Evolutionary conservation across 2,113 vertebrate genomes (phyloP), one percentile per base, ranked within the genome.

Genomic region (Zapus hudsonius): DNA sequence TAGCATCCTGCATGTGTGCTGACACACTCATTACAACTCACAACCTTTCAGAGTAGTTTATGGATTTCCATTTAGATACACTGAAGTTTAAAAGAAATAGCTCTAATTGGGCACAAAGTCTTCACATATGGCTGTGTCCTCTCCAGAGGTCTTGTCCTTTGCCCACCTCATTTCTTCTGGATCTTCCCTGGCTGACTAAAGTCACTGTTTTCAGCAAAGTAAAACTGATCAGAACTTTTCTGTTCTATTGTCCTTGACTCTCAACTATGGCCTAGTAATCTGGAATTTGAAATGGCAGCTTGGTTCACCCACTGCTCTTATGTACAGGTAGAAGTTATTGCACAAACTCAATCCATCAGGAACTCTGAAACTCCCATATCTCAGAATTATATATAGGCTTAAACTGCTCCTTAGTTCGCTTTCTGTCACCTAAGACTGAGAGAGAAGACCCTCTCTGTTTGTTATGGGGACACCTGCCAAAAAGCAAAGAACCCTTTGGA

Each of bases 41-140:
- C 7, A 76, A 20, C 44, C 36, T 63, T 87, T 40, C 63, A 40
- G 36, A 83, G 13, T 75, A 31, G 76, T 15, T 81, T 59, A 64
- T 84, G 55, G 70, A 76, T 66, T 92, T 92, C 79, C 42, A 42
- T 11, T 64, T 79, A 67, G 92, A 86, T 5, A 61, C 57, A 72
- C 9, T 31, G 40, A 75, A 70, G 59, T 70, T 29, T 47, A 88
- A 92, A 87, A 83, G 23, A 73, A 66, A 89, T 47, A 87, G 40
- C 33, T 44, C 70, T 76, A 12, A 55, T 23, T 69, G 33, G 52
- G 47, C 12, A 15, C 78, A 73, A 9, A n/a, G 13, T 22, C n/a
- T 69, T 10, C 44, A 11, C 81, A n/a, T 55, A 7, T 44, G 73
- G 29, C 40, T 72, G 1, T 31, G 25, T 57, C 25, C 17, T 31